A percentile compares a stretch with the other conserved stretches of the same genome.
phyloP scores from a whole-genome alignment of 2,888 invertebrate genomes.

The Idaea biselata region DNA sequence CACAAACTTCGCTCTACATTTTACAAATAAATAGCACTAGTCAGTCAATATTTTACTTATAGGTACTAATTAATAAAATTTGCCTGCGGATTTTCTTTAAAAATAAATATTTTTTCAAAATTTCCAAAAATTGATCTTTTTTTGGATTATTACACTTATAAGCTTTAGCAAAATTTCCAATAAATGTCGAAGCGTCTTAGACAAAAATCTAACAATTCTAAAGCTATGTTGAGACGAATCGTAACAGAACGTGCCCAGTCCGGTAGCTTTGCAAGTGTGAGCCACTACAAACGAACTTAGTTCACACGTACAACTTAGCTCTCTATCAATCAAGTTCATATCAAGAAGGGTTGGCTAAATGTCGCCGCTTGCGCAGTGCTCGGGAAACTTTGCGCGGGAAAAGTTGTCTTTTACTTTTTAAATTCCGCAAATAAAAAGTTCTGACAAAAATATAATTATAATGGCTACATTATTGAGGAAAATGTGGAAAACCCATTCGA shows the following conservation, averaged over 20 bases:
- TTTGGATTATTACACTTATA: too few relatives aligned
- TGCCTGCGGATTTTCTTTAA: too few relatives aligned
- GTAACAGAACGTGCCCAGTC: not conserved
- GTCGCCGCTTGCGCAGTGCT: constrained; percentile 42
- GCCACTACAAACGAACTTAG: constrained; percentile 8
- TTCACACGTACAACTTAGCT: constrained; percentile 17
- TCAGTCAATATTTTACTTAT: too few relatives aligned
- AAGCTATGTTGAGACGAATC: too few relatives aligned
- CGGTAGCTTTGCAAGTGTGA: not conserved
- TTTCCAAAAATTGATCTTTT: too few relatives aligned
- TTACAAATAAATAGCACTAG: too few relatives aligned
- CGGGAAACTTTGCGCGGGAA: constrained; percentile 50
- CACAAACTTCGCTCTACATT: too few relatives aligned
- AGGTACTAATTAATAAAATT: too few relatives aligned
- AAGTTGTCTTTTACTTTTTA: constrained; percentile 35
- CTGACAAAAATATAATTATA: constrained; percentile 18
- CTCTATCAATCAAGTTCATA: constrained; percentile 30
- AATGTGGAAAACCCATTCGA: constrained; percentile 84
- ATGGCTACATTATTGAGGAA: constrained; percentile 83
- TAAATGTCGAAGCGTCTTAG: too few relatives aligned
- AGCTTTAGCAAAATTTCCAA: too few relatives aligned
- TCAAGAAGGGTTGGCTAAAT: constrained; percentile 47
- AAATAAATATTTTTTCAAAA: too few relatives aligned
- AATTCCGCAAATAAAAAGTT: not conserved
- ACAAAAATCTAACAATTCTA: too few relatives aligned